Evolutionary conservation across 2,888 invertebrate species (phyloP), one percentile per base, ranked within the genome.

Genomic region (Conus canariensis): DNA sequence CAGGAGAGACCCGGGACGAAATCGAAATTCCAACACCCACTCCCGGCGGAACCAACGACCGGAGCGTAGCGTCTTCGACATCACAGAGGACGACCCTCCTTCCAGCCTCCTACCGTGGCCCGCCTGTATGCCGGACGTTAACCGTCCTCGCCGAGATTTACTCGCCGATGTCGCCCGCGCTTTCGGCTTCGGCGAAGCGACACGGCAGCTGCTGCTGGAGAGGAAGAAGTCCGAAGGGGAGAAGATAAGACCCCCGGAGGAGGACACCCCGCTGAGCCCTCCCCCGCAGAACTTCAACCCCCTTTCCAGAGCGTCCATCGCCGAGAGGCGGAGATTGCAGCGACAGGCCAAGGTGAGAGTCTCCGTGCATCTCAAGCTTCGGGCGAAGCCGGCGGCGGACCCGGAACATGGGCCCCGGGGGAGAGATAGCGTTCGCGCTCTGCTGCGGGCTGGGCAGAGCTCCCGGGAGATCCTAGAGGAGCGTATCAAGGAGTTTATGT

Each of bases 401-500:
- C 19, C 3, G 30, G 22, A 14, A 3, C 16, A 56, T 8, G 87
- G 58, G 12, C 5, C 70, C 56, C 70, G 22, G 10, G 87, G 87
- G 30, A 45, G 45, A 1, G 87, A 87, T 64, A 56, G 45, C 10
- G 25, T 74, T 19, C 87, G 87, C 56, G 56, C 87, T 22, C 70
- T 74, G 30, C 70, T 87, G 74, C 74, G 67, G 67, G 67, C 88
- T 0, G 45, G 90, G 25, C 58, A 88, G 30, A 25, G 25, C n/a
- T 12, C 56, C 19, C 58, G 25, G 1, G 82, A 82, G 58, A 59
- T 87, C 1, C 74, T 90, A 58, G 83, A 90, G 8, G 87, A 88
- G 14, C 87, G 90, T 64, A 87, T 90, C 70, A 82, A 83, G 70
- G 90, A 90, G 45, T 90, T 90, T 58, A 87, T 87, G n/a, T 22